Base-by-base conservation (phyloP, 2,113 vertebrate genomes). In the Urocolius indicus region DNA sequence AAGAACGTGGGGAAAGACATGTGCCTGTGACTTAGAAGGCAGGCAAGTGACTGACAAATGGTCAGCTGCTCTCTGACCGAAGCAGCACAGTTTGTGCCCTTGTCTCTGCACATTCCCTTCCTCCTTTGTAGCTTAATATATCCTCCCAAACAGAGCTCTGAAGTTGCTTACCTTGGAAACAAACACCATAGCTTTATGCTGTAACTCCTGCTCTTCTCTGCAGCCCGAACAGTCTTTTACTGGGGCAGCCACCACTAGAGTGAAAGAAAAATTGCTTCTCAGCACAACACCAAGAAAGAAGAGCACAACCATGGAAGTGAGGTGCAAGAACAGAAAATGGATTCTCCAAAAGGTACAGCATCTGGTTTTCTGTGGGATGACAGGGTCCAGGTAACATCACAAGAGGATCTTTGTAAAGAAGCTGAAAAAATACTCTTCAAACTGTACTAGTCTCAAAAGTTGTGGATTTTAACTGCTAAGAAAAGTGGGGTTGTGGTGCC, bases 141-240 rank as follows among this genome's bases (percentile, higher is more conserved):
- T 41, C 18, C 13, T 80, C 21, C 38, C 1, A 10, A 1, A 3
- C 38, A 57, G 9, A 22, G 19, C 16, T 78, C 6, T 0, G 1
- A 54, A 32, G 9, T 3, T 71, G 11, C 45, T 38, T 52, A 27
- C 18, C n/a, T 92, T 72, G 30, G 11, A 57, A 90, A 23, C 20
- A 55, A 36, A n/a, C 19, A 1, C 24, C 30, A 32, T 8, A 30
- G 52, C 51, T 74, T 62, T 52, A 29, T 17, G 36, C 57, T 73
- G 7, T 66, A 34, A 65, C 78, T 58, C 54, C 66, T 81, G 61
- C 61, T 45, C 49, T 78, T 57, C 16, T 65, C 45, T 24, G 19
- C 66, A 74, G 26, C n/a, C 19, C 6, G 0, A 46, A 4, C 14
- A 23, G 15, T 13, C 16, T 16, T 72, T 41, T 19, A 10, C 24